These are phyloP conservation scores for Ciona savignyi DNA, from an alignment of 23 tunicate species.

Conservation along the genomic window DNA sequence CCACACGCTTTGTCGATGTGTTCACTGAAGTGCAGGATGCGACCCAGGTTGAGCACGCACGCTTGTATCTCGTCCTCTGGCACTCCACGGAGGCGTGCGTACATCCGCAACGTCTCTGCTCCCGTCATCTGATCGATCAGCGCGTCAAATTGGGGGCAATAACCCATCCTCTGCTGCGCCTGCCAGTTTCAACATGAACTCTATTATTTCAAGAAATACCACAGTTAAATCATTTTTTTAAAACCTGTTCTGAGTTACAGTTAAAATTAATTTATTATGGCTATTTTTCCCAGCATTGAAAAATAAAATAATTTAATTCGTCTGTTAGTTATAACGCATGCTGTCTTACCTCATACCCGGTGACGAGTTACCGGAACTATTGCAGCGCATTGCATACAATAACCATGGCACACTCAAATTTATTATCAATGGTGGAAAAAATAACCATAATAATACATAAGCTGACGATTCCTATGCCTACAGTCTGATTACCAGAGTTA, in stretches of 20 bases:
- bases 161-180: conserved; percentile 86
- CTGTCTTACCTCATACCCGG: too few relatives aligned
- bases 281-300: not conserved
- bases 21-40: conserved; percentile 46
- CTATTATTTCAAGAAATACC: too few relatives aligned
- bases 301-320: not conserved
- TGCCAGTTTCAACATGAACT: conserved; percentile 12
- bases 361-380: too few relatives aligned
- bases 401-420: too few relatives aligned
- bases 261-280: not conserved
- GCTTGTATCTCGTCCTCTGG: conserved; percentile 46
- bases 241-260: not conserved
- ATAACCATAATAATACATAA: too few relatives aligned
- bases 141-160: conserved; percentile 98
- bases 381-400: too few relatives aligned
- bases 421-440: too few relatives aligned
- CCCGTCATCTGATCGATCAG: conserved; percentile 97
- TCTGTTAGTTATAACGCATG: too few relatives aligned
- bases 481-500: too few relatives aligned
- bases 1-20: conserved; percentile 65
- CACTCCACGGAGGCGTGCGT: conserved; percentile 91
- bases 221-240: not conserved
- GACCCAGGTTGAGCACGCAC: conserved; percentile 40
- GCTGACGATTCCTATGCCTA: too few relatives aligned
- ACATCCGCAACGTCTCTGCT: conserved; percentile 80